Percentiles rank a stretch among this genome's conserved stretches.
These are phyloP conservation scores for Acronicta psi DNA, from an alignment of 2,888 invertebrate genomes.

Conservation along the genomic window DNA sequence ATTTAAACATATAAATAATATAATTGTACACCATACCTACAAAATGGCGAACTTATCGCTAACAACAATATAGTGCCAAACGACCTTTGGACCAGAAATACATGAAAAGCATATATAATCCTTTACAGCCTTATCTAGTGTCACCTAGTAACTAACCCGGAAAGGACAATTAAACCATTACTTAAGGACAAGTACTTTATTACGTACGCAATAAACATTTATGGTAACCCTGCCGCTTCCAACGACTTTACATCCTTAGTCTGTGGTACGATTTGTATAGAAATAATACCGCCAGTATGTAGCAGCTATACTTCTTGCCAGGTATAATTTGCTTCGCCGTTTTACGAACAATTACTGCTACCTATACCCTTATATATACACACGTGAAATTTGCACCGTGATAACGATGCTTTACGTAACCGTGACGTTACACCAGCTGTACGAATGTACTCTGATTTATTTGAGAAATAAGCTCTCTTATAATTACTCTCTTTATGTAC, in stretches of 20 bases:
- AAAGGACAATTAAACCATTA: slow-evolving; percentile 53
- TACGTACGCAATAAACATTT: slow-evolving; percentile 49
- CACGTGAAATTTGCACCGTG: slow-evolving; percentile 33
- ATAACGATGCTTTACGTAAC: slow-evolving; percentile 42
- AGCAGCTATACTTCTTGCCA: slow-evolving; percentile 75
- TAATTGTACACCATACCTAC: too few relatives aligned
- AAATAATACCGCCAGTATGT: slow-evolving; percentile 75
- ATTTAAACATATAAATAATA: too few relatives aligned
- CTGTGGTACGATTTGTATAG: slow-evolving; percentile 79
- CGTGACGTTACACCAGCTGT: slow-evolving; percentile 6
- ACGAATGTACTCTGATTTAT: slow-evolving; percentile 26
- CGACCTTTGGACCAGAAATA: too few relatives aligned
- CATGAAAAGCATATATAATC: too few relatives aligned
- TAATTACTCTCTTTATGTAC: slow-evolving; percentile 3
- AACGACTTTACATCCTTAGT: slow-evolving; percentile 35
- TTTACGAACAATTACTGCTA: slow-evolving; percentile 80
- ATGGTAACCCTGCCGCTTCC: slow-evolving; percentile 36
- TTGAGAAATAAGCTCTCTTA: not conserved
- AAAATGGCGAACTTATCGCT: too few relatives aligned
- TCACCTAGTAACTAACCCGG: slow-evolving; percentile 31
- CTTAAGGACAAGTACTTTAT: slow-evolving; percentile 45
- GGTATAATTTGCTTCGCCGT: slow-evolving; percentile 81
- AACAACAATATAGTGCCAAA: too few relatives aligned
- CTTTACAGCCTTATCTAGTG: slow-evolving; percentile 23
- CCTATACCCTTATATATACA: slow-evolving; percentile 66